Evolutionary conservation across 2,797 vertebrate species (phyloP).

Genomic region (Naso thynnoides): DNA sequence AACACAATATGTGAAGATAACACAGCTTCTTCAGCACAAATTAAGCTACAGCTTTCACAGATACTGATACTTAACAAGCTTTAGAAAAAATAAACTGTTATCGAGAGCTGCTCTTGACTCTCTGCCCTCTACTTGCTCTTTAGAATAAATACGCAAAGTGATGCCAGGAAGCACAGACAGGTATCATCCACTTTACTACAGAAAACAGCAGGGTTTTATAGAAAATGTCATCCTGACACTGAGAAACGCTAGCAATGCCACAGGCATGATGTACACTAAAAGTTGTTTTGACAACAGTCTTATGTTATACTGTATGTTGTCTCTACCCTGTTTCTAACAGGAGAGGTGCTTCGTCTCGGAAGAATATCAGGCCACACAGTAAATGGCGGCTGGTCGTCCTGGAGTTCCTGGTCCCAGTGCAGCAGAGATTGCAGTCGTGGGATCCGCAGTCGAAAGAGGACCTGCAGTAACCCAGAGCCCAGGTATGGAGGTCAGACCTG

Average conservation of each 20-base stretch:
- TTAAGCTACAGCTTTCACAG: conserved; percentile 43
- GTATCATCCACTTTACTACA: conserved; percentile 1
- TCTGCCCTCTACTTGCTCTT: conserved; percentile 37
- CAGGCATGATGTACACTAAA: neutral
- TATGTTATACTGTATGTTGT: neutral
- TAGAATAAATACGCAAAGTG: conserved; percentile 38
- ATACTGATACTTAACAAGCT: conserved; percentile 22
- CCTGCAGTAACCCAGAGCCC: conserved; percentile 94
- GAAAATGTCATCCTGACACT: conserved; percentile 2
- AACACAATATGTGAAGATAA: neutral
- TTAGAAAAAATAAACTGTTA: conserved; percentile 29
- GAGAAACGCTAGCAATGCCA: neutral
- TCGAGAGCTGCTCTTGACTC: conserved; percentile 54
- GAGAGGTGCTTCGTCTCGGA: conserved; percentile 92
- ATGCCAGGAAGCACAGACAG: conserved; percentile 12
- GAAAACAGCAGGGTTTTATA: conserved; percentile 11
- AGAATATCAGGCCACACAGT: conserved; percentile 90
- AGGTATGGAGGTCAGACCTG: conserved; percentile 93
- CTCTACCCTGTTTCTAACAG: conserved; percentile 60
- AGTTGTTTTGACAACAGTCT: neutral
- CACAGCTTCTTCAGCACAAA: conserved; percentile 39
- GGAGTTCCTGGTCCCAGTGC: conserved; percentile 95
- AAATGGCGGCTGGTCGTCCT: conserved; percentile 94
- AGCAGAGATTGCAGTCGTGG: conserved; percentile 95
- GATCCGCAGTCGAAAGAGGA: conserved; percentile 92